A percentile compares a stretch with the other conserved stretches of the same genome.
Conservation (phyloP, 2,113 vertebrate species). For the Elanoides forficatus region DNA sequence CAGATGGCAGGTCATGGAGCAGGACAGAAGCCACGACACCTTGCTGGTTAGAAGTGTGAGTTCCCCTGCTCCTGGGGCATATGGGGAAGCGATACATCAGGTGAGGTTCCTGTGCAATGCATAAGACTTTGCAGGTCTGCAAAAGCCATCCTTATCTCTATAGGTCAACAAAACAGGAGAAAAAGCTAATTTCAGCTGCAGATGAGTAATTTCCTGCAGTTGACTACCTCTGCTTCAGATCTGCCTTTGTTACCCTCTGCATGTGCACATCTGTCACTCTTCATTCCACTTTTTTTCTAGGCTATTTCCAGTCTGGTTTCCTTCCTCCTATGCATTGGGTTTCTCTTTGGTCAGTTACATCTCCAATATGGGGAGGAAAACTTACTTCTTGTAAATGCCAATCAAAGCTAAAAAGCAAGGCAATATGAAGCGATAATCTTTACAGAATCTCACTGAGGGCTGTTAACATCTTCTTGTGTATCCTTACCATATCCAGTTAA, state of each 20-base stretch:
- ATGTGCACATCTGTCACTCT: background rate
- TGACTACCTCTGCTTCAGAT: background rate
- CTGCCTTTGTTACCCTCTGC: background rate
- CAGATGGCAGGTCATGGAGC: background rate
- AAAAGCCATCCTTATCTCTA: background rate
- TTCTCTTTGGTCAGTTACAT: background rate
- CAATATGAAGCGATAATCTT: background rate
- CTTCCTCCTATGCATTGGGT: background rate
- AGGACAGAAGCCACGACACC: background rate
- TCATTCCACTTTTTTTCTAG: background rate
- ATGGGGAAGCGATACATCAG: fast-evolving
- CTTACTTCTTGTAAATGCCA: background rate
- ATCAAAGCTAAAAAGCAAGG: background rate
- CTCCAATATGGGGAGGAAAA: background rate
- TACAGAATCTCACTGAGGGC: background rate
- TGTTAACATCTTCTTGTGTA: background rate
- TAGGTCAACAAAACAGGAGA: background rate
- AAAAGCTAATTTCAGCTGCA: background rate
- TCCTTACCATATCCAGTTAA: constrained; percentile 10
- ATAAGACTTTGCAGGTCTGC: background rate
- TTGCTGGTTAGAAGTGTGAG: background rate
- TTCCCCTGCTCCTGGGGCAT: background rate
- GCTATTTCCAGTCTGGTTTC: background rate
- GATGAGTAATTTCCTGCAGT: background rate
- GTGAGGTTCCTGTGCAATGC: background rate